A percentile compares a stretch with the other conserved stretches of the same genome.
Evolutionary conservation across 2,888 invertebrate genomes (phyloP).

Genomic region (Spisula solida): DNA sequence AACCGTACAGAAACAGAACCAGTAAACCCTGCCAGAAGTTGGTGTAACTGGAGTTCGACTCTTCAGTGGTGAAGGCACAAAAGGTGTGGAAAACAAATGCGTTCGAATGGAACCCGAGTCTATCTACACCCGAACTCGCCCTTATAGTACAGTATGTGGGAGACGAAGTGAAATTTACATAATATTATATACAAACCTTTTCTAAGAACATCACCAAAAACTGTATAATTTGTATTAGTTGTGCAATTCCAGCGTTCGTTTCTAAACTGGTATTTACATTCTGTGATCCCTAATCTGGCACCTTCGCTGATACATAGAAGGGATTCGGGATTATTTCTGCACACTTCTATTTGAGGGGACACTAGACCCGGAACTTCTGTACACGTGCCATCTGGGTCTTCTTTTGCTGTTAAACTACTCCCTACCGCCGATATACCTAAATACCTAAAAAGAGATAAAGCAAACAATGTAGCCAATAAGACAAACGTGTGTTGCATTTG

Average conservation of each 20-base stretch:
- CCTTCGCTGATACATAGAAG: slow-evolving; percentile 89
- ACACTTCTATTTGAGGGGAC: slow-evolving; percentile 88
- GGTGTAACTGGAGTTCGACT: too few relatives aligned
- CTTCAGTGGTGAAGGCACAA: too few relatives aligned
- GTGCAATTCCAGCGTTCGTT: slow-evolving; percentile 90
- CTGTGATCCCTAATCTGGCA: slow-evolving; percentile 89
- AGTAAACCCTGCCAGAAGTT: too few relatives aligned
- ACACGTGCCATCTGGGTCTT: slow-evolving; percentile 76
- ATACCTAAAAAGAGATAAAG: slow-evolving; percentile 73
- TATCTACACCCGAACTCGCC: too few relatives aligned
- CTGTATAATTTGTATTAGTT: slow-evolving; percentile 85
- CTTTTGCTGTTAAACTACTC: slow-evolving; percentile 46
- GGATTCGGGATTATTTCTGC: slow-evolving; percentile 88
- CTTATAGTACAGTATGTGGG: too few relatives aligned
- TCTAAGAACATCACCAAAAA: slow-evolving; percentile 89
- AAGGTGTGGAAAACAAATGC: too few relatives aligned
- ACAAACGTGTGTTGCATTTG: too few relatives aligned
- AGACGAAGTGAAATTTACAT: too few relatives aligned
- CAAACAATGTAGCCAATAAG: background rate
- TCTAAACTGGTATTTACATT: slow-evolving; percentile 89
- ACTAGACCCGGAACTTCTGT: slow-evolving; percentile 82
- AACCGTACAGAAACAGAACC: too few relatives aligned
- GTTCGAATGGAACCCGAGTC: too few relatives aligned
- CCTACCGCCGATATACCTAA: slow-evolving; percentile 82
- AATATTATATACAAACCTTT: slow-evolving; percentile 86